These are phyloP conservation scores for Nothocercus nigrocapillus DNA, from an alignment of 2,113 vertebrate genomes.

Conservation along the genomic window DNA sequence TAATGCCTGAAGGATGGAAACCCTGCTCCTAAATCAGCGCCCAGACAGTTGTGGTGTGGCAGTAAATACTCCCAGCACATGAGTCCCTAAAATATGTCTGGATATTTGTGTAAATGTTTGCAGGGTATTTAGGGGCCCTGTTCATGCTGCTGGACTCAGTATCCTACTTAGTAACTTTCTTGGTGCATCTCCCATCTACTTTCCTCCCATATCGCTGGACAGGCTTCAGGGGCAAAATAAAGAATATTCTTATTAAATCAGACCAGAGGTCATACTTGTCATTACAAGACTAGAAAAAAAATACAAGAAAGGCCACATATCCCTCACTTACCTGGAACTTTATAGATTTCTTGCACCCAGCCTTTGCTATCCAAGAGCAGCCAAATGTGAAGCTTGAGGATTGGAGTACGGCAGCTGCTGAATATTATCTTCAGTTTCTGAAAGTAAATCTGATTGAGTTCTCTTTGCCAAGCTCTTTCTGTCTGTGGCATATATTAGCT, in stretches of 20 bases:
- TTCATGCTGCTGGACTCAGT: neutral
- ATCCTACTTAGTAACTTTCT: neutral
- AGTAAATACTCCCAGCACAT: neutral
- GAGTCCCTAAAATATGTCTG: neutral
- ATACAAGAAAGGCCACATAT: neutral
- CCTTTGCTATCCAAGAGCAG: neutral
- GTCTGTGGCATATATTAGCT: fast-evolving
- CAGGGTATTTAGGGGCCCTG: neutral
- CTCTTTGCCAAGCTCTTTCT: neutral
- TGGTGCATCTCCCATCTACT: neutral
- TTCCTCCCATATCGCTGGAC: neutral
- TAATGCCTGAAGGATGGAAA: neutral
- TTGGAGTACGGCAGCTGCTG: neutral
- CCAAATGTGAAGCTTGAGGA: fast-evolving
- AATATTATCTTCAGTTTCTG: neutral
- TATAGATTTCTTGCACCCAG: neutral
- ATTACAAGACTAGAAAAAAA: neutral
- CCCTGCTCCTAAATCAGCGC: neutral
- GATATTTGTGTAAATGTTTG: fast-evolving
- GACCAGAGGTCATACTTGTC: neutral
- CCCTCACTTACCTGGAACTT: neutral
- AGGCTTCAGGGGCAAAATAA: neutral
- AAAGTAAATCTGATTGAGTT: neutral
- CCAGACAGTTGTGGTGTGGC: neutral
- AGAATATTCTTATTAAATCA: neutral